Base-by-base conservation (phyloP, 2,113 vertebrate genomes). In the Pseudopodoces humilis region DNA sequence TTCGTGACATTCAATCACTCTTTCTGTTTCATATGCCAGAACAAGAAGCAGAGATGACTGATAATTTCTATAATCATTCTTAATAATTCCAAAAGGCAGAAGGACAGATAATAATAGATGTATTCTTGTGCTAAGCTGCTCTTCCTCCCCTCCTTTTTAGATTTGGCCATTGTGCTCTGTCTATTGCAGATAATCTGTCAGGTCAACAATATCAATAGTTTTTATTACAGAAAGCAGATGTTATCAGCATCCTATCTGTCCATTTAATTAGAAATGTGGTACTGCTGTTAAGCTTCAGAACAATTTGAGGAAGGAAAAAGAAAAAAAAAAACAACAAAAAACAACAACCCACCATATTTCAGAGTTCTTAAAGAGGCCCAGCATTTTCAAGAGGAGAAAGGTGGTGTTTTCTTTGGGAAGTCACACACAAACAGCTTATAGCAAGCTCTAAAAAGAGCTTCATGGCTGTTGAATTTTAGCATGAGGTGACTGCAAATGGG, bases 191-290 rank as follows among this genome's bases (percentile, higher is more conserved):
- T 98, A 97, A 97, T 97, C 83, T 95, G 75, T 88, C 79, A 86
- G 94, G 92, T 96, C 95, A 97, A 93, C 90, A 95, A 89, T 94
- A 97, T 97, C 98, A 97, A 97, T 97, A 97, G 92, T 92, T 95
- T 97, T 97, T 97, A 98, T 95, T 96, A 94, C 93, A 88, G 95
- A 94, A 97, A 94, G 78, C 60, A 97, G 97, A 97, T 96, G n/a
- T 56, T 98, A 98, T 97, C 97, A 64, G 72, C 41, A 88, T 46
- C 69, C 75, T 95, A 79, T 96, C 96, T 95, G 85, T 95, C 80
- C 71, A 50, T 97, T 97, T 97, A 98, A 98, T 98, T 98, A 97
- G 95, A 97, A 97, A 96, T 89, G 55, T 86, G 93, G 77, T 92
- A 67, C 76, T 60, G 62, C 63, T 62, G 65, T 93, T 96, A 91